Conservation (phyloP, 2,113 vertebrate genomes). For the Callaeas wilsoni region DNA sequence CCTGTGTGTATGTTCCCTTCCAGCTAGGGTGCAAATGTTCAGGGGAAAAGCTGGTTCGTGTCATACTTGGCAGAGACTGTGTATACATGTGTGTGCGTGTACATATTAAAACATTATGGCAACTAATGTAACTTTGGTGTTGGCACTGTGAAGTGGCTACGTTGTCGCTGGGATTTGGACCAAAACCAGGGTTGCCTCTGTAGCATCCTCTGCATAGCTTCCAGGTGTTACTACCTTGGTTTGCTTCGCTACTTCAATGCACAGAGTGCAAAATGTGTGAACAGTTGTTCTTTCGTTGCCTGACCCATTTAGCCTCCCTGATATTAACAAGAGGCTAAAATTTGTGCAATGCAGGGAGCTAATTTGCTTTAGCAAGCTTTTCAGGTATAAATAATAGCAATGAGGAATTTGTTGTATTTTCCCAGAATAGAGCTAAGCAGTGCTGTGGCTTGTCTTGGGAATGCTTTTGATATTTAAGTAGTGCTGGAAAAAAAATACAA, state of each 20-base stretch:
- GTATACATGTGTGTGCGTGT: neutral
- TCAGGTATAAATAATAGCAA: neutral
- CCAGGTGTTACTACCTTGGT: neutral
- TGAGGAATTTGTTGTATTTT: neutral
- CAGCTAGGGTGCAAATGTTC: neutral
- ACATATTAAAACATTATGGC: neutral
- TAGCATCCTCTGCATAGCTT: neutral
- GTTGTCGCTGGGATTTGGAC: neutral
- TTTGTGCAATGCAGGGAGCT: neutral
- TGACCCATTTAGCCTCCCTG: neutral
- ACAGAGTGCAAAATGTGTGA: neutral
- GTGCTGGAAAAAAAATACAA: neutral
- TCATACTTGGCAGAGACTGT: neutral
- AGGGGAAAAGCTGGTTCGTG: neutral
- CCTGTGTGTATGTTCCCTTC: neutral
- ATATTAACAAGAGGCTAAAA: neutral
- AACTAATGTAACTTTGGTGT: neutral
- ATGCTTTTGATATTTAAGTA: neutral
- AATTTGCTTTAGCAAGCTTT: neutral
- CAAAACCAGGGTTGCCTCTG: neutral
- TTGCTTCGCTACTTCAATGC: neutral
- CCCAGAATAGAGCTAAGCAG: neutral
- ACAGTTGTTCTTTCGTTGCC: neutral
- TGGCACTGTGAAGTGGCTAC: neutral
- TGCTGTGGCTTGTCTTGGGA: neutral